Percentiles rank a stretch among this genome's conserved stretches.
phyloP scores from a whole-genome alignment of 2,888 invertebrate species.

The Lasioglossum morio region DNA sequence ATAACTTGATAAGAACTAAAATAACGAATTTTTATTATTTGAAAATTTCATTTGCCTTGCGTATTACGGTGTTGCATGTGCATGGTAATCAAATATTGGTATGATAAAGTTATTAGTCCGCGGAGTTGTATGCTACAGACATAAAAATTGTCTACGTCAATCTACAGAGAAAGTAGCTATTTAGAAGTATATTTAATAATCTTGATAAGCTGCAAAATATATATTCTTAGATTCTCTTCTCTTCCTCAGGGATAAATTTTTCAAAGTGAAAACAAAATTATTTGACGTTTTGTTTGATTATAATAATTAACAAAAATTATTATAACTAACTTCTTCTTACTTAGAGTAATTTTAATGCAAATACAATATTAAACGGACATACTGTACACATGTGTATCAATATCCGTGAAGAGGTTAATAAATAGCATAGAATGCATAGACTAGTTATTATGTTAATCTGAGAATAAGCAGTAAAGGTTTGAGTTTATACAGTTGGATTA shows the following conservation, averaged over 20 bases:
- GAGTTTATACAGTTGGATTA: background rate
- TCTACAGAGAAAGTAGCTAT: background rate
- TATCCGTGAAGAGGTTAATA: background rate
- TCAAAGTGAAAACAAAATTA: background rate
- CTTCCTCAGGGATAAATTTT: background rate
- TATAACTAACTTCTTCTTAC: background rate
- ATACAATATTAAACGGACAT: background rate
- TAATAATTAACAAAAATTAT: no score
- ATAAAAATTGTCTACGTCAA: background rate
- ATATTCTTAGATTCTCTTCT: background rate
- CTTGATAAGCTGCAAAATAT: background rate
- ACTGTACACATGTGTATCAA: background rate
- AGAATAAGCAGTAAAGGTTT: background rate
- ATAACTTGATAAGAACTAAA: slow-evolving; percentile 1
- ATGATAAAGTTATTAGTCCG: no score
- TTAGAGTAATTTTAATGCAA: background rate
- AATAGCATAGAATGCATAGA: background rate
- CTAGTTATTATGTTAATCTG: background rate
- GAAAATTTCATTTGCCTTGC: background rate
- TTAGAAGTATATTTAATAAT: background rate
- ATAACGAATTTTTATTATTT: background rate
- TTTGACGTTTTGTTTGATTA: background rate
- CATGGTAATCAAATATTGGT: background rate
- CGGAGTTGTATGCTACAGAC: background rate
- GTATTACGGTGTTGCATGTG: background rate